Percentiles rank a stretch among this genome's conserved stretches.
Evolutionary conservation across 2,113 vertebrate species (phyloP).

Genomic region (Mormyrus lacerda): DNA sequence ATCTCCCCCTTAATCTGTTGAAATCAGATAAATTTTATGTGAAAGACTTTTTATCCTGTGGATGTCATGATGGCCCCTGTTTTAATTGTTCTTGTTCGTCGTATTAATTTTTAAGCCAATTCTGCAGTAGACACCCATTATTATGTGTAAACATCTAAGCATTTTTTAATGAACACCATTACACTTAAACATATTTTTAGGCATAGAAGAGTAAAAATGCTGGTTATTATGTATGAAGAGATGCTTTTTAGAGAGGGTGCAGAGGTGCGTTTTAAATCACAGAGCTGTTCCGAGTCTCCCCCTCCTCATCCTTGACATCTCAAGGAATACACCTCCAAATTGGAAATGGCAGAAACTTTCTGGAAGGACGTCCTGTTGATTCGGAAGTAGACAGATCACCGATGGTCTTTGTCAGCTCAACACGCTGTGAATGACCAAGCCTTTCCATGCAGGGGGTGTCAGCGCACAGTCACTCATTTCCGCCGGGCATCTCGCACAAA

Average conservation of each 20-base stretch:
- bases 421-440: constrained; percentile 57
- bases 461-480: constrained; percentile 59
- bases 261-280: not conserved
- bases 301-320: not conserved
- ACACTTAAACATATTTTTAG: not conserved
- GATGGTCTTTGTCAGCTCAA: constrained; percentile 51
- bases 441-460: constrained; percentile 53
- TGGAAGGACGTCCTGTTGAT: constrained; percentile 7
- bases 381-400: constrained; percentile 40
- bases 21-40: not conserved
- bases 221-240: not conserved
- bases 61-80: not conserved
- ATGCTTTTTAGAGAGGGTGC: not conserved
- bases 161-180: not conserved
- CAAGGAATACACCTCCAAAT: not conserved
- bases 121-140: not conserved
- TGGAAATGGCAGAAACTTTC: not conserved
- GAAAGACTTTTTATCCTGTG: not conserved
- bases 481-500: constrained; percentile 40
- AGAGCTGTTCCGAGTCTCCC: not conserved
- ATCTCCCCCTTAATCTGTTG: not conserved
- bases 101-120: not conserved
- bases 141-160: not conserved
- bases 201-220: not conserved
- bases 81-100: not conserved